phyloP scores from a whole-genome alignment of 2,888 invertebrate species.

The Pegoplata infirma region DNA sequence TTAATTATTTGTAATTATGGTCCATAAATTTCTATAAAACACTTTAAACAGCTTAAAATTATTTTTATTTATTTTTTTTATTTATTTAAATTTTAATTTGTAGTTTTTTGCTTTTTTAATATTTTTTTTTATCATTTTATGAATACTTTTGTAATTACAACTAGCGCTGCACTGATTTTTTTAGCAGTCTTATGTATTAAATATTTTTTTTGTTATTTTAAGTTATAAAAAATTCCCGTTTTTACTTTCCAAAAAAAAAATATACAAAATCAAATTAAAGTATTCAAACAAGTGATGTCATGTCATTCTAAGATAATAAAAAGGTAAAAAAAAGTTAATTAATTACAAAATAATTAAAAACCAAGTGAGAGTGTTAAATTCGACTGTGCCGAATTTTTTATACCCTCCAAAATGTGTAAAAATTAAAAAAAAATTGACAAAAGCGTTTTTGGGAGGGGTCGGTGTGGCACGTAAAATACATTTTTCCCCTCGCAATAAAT shows the following conservation, averaged over 20 bases:
- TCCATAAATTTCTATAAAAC: constrained; percentile 63
- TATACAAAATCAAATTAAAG: not conserved
- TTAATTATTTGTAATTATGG: constrained; percentile 48
- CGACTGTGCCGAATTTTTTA: too few relatives aligned
- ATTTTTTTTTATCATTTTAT: constrained; percentile 21
- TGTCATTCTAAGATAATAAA: too few relatives aligned
- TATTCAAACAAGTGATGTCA: not conserved
- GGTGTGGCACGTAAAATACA: too few relatives aligned
- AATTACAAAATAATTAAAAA: too few relatives aligned
- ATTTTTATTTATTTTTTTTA: constrained; percentile 6
- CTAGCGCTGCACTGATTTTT: constrained; percentile 38
- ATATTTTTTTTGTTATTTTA: not conserved
- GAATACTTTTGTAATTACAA: constrained; percentile 30
- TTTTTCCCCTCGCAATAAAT: too few relatives aligned
- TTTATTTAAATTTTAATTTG: constrained; percentile 18
- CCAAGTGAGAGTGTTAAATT: too few relatives aligned
- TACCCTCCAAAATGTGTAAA: too few relatives aligned
- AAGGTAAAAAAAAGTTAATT: too few relatives aligned
- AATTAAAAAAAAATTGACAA: too few relatives aligned
- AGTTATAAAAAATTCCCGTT: constrained; percentile 2
- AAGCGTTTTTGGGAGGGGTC: too few relatives aligned
- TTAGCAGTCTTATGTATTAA: constrained; percentile 46
- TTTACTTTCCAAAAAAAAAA: constrained; percentile 13
- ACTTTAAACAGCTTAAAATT: constrained; percentile 54
- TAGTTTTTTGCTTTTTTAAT: constrained; percentile 19